A percentile compares a stretch with the other conserved stretches of the same genome.
phyloP scores from a whole-genome alignment of 2,113 vertebrate species.

The Catharus bicknelli region DNA sequence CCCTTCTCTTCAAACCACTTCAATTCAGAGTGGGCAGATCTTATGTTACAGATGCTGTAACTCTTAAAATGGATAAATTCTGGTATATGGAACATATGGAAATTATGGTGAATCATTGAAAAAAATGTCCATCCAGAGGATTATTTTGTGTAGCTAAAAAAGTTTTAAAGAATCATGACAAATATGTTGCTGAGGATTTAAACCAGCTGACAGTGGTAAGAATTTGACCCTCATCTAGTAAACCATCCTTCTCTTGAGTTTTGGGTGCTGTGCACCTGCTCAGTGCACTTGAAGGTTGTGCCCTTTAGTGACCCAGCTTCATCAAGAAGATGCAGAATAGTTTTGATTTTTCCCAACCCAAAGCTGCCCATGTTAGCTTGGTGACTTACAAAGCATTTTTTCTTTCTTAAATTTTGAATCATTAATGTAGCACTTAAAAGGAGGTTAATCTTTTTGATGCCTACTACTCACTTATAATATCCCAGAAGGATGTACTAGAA shows the following conservation, averaged over 20 bases:
- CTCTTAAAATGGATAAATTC: neutral
- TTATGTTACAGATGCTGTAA: neutral
- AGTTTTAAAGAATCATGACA: neutral
- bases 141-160: neutral
- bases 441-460: neutral
- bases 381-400: neutral
- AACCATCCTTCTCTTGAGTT: neutral
- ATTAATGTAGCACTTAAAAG: neutral
- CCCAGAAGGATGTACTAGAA: neutral
- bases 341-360: neutral
- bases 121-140: neutral
- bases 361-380: neutral
- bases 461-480: neutral
- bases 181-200: neutral
- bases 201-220: neutral
- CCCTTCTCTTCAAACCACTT: neutral
- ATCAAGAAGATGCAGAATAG: neutral
- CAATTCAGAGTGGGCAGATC: neutral
- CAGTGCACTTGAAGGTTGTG: neutral
- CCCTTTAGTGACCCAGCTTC: neutral
- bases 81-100: neutral
- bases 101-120: neutral
- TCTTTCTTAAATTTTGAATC: neutral
- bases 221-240: fast-evolving
- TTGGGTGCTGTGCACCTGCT: neutral